A percentile compares a stretch with the other conserved stretches of the same genome.
Evolutionary conservation across 2,797 vertebrate species (phyloP).

Genomic region (Chanos chanos): DNA sequence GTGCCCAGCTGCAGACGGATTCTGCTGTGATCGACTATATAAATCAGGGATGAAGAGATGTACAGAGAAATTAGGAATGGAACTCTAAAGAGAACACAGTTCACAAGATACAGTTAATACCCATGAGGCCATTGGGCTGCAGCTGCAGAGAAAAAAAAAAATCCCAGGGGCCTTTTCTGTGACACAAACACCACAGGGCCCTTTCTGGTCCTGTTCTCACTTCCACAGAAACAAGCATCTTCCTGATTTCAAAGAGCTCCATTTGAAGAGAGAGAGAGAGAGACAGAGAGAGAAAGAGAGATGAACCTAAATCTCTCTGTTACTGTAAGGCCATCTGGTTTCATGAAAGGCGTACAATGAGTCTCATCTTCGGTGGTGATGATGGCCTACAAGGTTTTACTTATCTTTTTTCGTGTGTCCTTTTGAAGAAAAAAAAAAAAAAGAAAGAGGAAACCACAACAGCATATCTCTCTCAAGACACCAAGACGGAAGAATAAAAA

Average conservation of each 20-base stretch:
- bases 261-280: constrained; percentile 2
- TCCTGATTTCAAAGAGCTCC: constrained; percentile 7
- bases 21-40: constrained; percentile 96
- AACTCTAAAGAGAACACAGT: background rate
- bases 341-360: too few relatives aligned
- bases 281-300: background rate
- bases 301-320: too few relatives aligned
- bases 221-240: constrained; percentile 28
- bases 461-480: constrained; percentile 40
- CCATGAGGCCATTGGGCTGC: constrained; percentile 26
- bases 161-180: constrained; percentile 7
- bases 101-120: background rate
- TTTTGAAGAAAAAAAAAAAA: constrained; percentile 36
- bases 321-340: too few relatives aligned
- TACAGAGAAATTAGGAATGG: background rate
- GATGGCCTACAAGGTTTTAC: too few relatives aligned
- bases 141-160: constrained; percentile 31
- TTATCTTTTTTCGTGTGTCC: too few relatives aligned
- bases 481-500: constrained; percentile 21
- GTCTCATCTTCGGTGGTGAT: too few relatives aligned
- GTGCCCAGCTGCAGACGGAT: constrained; percentile 87
- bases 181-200: constrained; percentile 18
- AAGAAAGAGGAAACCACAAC: constrained; percentile 57
- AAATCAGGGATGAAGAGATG: constrained; percentile 8
- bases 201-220: constrained; percentile 46